Evolutionary conservation across 2,888 invertebrate genomes (phyloP), one percentile per base, ranked within the genome.

Genomic region (Cephus pygmeus): DNA sequence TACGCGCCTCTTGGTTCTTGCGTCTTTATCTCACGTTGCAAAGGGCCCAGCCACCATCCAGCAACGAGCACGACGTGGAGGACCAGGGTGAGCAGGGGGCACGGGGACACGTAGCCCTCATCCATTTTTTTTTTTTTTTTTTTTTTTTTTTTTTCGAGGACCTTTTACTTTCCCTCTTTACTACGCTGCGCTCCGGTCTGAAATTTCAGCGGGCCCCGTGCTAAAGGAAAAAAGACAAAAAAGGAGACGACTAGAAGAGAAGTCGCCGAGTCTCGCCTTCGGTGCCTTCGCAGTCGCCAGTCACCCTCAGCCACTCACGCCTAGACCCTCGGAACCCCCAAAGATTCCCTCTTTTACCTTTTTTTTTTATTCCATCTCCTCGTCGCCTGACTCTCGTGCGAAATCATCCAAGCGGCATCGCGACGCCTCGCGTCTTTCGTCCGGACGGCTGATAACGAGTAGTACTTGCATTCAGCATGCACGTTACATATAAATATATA

Each of bases 161-260:
- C 79, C 80, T 83, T 85, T 85, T 83, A 84, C 40, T 75, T 75
- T 76, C 69, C 40, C 73, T 86, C 84, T 82, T 83, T 80, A 80
- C 71, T 82, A 79, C 83, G 81, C 76, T 83, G 82, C 79, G 82
- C 79, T 69, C 79, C 80, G 81, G 81, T 80, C 86, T 88, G 85
- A 87, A 88, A 88, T 88, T 88, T 87, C 87, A 87, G 84, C 84
- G 85, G 83, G 80, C 73, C 78, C 34, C 73, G 34, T 73, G 73
- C n/a, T 34, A 23, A 23, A 30, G 31, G 73, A 9, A 73, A 73
- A 73, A 35, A 35, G 12, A 11, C 15, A 34, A 73, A 73, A 73
- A 12, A 35, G 34, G 23, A 73, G 11, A 11, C 35, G 30, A 15
- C 40, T 40, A 40, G 40, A 40, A 40, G 40, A 40, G 40, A 40